Evolutionary conservation across 1,140 invertebrate species (phyloP), one percentile per base, ranked within the genome.

Genomic region (Zaprionus capensis): DNA sequence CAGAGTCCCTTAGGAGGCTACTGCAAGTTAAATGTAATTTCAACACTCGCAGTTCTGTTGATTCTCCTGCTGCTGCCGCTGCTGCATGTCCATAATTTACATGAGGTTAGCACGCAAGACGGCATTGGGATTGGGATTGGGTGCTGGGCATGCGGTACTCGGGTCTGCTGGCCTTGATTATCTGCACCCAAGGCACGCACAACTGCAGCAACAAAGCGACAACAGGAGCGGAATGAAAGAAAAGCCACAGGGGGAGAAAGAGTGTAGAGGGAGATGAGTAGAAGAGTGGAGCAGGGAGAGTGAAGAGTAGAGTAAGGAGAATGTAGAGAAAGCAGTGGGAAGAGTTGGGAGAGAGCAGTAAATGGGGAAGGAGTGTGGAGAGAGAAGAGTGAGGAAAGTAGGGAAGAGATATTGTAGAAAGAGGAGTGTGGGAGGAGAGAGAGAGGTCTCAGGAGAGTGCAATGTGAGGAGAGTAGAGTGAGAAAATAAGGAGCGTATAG

Each of bases 11-110:
- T 75, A 90, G n/a, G 41, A 3, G n/a, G 11, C 38, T 15, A 15
- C 38, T 85, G 85, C 85, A 90, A 90, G 85, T 90, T 85, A 82
- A 85, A 90, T 90, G 85, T 82, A 90, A 90, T 90, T 90, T 90
- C 86, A 90, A 90, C 85, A 90, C 85, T 90, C 84, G 81, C 75
- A 78, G 76, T 90, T 78, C 80, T 79, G 79, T 87, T 80, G 76
- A 71, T 77, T 82, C 66, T 49, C 63, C 64, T 76, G 24, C 38
- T 38, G 22, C 41, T 62, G 69, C 11, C 20, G 49, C 61, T 61
- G 81, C 76, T 61, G 61, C 68, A 59, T 34, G 78, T 63, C 76
- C 79, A 90, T 90, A 90, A 90, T 90, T 90, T 90, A 90, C 85
- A 90, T 90, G 81, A 82, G 82, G 79, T 90, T 90, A 85, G 85